Conservation (phyloP, 2,797 vertebrate species). For the Falco columbarius region DNA sequence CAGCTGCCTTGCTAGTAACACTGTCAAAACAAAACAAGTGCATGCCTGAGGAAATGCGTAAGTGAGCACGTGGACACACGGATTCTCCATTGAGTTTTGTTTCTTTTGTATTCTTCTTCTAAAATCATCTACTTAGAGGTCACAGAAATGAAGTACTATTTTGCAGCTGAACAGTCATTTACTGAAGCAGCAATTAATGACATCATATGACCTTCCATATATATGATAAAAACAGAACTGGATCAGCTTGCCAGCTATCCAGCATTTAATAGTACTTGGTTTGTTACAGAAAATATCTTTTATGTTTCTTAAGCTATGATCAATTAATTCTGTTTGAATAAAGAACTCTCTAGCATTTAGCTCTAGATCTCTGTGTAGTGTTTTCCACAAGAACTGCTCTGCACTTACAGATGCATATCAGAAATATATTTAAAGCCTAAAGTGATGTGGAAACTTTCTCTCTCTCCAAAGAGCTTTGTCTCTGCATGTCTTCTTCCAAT, state of each 20-base stretch:
- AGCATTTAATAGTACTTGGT: background rate
- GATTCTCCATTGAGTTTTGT: background rate
- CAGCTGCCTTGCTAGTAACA: background rate
- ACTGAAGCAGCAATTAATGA: background rate
- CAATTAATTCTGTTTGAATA: background rate
- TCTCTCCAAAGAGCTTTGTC: background rate
- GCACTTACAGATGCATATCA: background rate
- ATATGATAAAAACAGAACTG: background rate
- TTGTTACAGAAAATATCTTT: background rate
- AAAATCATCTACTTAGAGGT: background rate
- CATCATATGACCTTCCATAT: background rate
- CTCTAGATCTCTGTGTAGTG: background rate
- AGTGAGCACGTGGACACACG: background rate
- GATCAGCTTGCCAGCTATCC: background rate
- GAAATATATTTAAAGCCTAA: background rate
- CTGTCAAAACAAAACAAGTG: background rate
- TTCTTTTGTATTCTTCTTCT: background rate
- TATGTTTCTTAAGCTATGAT: background rate
- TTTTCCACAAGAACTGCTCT: background rate
- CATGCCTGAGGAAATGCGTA: fast-evolving
- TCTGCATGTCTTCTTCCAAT: background rate
- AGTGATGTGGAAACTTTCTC: background rate
- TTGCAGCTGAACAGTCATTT: background rate
- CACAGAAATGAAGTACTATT: background rate
- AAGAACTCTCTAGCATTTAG: background rate